These are phyloP conservation scores for Sinohyriopsis cumingii DNA, from an alignment of 2,888 invertebrate genomes.

Conservation along the genomic window DNA sequence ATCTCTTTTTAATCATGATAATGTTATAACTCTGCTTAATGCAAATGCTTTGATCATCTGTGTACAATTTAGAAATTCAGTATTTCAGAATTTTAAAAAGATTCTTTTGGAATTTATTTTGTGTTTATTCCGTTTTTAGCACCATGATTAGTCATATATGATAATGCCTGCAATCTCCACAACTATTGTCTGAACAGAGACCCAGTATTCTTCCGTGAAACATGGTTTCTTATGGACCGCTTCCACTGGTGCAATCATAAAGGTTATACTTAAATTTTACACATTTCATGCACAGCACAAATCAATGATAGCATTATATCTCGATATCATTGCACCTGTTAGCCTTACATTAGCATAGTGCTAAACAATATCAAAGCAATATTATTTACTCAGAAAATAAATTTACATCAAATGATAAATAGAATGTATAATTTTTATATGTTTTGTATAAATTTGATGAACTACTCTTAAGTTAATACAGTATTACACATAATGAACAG, in stretches of 20 bases:
- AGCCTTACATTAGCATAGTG: too few species aligned
- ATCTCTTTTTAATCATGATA: too few species aligned
- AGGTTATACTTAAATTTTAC: slow-evolving; percentile 1
- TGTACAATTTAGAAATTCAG: neutral
- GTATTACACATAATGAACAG: too few species aligned
- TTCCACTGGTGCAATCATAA: slow-evolving; percentile 20
- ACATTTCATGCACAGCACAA: too few species aligned
- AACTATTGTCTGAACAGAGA: slow-evolving; percentile 21
- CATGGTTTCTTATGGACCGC: slow-evolving; percentile 20
- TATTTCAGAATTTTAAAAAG: neutral
- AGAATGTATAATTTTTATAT: too few species aligned
- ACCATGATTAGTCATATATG: slow-evolving; percentile 15
- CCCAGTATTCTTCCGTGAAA: slow-evolving; percentile 14
- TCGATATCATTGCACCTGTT: too few species aligned
- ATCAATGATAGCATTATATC: too few species aligned
- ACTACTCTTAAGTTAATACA: too few species aligned
- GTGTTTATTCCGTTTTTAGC: neutral
- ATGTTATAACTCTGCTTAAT: neutral
- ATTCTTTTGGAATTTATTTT: slow-evolving; percentile 2
- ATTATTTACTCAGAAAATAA: too few species aligned
- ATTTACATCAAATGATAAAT: too few species aligned
- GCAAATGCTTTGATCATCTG: neutral
- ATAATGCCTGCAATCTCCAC: slow-evolving; percentile 20
- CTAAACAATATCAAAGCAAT: too few species aligned
- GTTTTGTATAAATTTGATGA: too few species aligned